phyloP scores from a whole-genome alignment of 2,113 vertebrate genomes.

The Pachyramphus minor region DNA sequence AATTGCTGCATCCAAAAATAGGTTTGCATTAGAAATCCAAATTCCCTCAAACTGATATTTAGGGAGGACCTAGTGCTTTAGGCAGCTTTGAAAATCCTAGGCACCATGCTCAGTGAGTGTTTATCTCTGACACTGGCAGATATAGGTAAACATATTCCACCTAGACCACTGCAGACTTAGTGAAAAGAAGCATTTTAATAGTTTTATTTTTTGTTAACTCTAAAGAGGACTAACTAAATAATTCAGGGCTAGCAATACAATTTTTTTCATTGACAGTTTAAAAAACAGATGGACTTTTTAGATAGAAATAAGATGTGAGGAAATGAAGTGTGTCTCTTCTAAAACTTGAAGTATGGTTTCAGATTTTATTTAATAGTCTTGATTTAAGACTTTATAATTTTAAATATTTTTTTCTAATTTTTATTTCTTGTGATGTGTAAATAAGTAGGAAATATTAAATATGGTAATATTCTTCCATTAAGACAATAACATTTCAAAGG shows the following conservation, averaged over 20 bases:
- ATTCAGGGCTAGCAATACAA: not conserved
- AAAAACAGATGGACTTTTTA: slow-evolving; percentile 3
- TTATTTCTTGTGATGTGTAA: slow-evolving; percentile 59
- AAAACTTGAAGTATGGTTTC: slow-evolving; percentile 6
- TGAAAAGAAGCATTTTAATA: slow-evolving; percentile 39
- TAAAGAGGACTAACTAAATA: slow-evolving; percentile 8
- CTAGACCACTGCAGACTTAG: slow-evolving; percentile 39
- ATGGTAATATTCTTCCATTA: slow-evolving; percentile 69
- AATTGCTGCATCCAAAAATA: slow-evolving; percentile 50
- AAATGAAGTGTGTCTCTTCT: not conserved
- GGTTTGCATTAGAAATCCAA: slow-evolving; percentile 2
- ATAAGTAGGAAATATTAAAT: slow-evolving; percentile 76
- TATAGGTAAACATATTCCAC: slow-evolving; percentile 42
- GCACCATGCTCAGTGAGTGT: slow-evolving; percentile 16
- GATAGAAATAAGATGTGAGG: slow-evolving; percentile 14
- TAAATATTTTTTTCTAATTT: slow-evolving; percentile 30
- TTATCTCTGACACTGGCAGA: slow-evolving; percentile 43
- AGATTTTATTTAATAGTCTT: slow-evolving; percentile 12
- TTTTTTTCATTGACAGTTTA: not conserved
- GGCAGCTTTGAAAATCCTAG: slow-evolving; percentile 41
- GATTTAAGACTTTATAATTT: not conserved
- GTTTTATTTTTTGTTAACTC: not conserved
- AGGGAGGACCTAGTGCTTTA: slow-evolving; percentile 11
- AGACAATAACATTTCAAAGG: slow-evolving; percentile 74
- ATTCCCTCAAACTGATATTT: not conserved